Percentiles rank a stretch among this genome's conserved stretches.
Evolutionary conservation across 2,113 vertebrate species (phyloP).

Genomic region (Rhinoptilus africanus): DNA sequence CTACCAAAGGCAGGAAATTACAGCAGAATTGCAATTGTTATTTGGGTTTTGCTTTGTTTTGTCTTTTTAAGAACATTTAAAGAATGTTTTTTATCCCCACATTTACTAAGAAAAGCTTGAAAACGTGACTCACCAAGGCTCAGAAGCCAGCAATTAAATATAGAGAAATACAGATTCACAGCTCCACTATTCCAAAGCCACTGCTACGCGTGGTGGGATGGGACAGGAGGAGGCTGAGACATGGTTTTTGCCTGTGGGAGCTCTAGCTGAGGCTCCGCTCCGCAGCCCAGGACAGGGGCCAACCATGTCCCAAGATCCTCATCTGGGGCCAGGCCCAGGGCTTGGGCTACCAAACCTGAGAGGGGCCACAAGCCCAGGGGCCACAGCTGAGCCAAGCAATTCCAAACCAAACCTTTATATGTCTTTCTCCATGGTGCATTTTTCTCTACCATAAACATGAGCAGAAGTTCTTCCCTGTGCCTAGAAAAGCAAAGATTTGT

Average conservation of each 20-base stretch:
- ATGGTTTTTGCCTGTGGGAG: not conserved
- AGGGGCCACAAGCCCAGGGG: fast-evolving
- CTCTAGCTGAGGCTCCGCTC: not conserved
- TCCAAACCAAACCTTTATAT: not conserved
- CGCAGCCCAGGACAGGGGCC: not conserved
- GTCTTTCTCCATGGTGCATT: not conserved
- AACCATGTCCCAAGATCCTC: not conserved
- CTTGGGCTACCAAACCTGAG: not conserved
- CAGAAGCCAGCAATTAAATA: not conserved
- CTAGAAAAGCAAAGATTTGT: not conserved
- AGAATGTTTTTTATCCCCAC: not conserved
- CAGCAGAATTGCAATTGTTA: not conserved
- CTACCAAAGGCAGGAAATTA: not conserved
- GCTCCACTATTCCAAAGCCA: not conserved
- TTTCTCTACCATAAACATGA: not conserved
- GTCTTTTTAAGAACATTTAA: not conserved
- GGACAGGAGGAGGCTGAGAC: not conserved
- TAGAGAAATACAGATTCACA: not conserved
- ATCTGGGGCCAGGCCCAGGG: fast-evolving
- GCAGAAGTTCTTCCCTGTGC: not conserved
- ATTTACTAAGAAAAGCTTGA: not conserved
- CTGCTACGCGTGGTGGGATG: not conserved
- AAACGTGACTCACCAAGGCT: not conserved
- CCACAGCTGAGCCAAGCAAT: not conserved
- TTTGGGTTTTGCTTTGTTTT: not conserved